phyloP scores from a whole-genome alignment of 1,140 invertebrate genomes.

The Laodelphax striatellus region DNA sequence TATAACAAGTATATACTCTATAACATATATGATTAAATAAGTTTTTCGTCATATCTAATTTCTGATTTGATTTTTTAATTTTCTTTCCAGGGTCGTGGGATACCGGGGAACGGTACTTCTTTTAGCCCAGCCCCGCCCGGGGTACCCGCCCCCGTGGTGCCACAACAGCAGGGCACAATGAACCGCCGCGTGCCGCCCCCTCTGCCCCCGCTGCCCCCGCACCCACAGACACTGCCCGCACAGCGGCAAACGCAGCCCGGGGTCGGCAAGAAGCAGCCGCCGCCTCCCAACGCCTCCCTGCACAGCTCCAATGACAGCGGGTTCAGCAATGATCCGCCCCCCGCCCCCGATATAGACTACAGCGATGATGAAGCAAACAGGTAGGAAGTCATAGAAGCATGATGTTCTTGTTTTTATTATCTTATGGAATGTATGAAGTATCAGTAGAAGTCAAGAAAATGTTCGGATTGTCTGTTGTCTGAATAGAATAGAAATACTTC shows the following conservation, averaged over 20 bases:
- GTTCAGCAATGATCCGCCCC: slow-evolving; percentile 78
- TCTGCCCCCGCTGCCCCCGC: slow-evolving; percentile 37
- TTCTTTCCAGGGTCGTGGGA: slow-evolving; percentile 8
- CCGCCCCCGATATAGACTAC: slow-evolving; percentile 79
- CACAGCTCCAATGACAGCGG: slow-evolving; percentile 86
- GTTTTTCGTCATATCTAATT: too few relatives aligned
- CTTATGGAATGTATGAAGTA: too few relatives aligned
- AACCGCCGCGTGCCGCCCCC: slow-evolving; percentile 33
- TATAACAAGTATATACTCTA: too few relatives aligned
- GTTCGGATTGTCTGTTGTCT: too few relatives aligned
- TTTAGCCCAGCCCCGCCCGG: slow-evolving; percentile 20
- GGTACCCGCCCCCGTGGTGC: slow-evolving; percentile 22
- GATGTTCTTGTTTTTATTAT: too few relatives aligned
- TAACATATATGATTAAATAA: too few relatives aligned
- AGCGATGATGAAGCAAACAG: slow-evolving; percentile 74
- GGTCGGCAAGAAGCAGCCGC: slow-evolving; percentile 31
- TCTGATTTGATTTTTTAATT: too few relatives aligned
- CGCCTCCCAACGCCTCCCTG: slow-evolving; percentile 50
- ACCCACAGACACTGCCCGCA: slow-evolving; percentile 34
- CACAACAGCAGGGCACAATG: slow-evolving; percentile 26
- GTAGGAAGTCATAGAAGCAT: slow-evolving; percentile 37
- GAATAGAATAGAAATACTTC: too few relatives aligned
- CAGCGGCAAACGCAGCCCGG: slow-evolving; percentile 33
- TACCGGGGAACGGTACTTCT: slow-evolving; percentile 9
- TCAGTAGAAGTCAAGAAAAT: too few relatives aligned